A percentile compares a stretch with the other conserved stretches of the same genome.
Evolutionary conservation across 37 sponge, comb jelly and placozoan species (phyloP).

Genomic region (Ianthella basta): DNA sequence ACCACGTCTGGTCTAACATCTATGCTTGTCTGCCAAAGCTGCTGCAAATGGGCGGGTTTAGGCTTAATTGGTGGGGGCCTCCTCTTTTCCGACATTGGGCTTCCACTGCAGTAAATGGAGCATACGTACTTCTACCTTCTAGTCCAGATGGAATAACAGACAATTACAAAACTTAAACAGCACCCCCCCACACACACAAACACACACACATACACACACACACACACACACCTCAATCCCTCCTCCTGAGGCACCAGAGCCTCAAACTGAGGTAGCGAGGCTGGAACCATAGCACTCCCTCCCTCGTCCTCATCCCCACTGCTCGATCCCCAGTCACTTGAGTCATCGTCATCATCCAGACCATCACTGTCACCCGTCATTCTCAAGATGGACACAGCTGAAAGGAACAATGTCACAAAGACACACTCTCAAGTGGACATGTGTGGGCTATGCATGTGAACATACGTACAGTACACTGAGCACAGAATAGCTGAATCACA

Average conservation of each 20-base stretch:
- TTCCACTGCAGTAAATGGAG: background rate
- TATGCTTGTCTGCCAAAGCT: background rate
- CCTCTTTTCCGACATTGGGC: background rate
- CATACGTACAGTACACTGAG: too few relatives aligned
- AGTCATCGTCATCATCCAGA: background rate
- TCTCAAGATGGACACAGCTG: too few relatives aligned
- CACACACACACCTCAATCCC: background rate
- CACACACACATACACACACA: too few relatives aligned
- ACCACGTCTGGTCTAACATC: background rate
- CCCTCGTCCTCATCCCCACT: background rate
- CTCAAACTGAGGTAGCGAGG: background rate
- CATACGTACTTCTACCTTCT: too few relatives aligned
- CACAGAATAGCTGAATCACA: too few relatives aligned
- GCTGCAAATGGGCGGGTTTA: background rate
- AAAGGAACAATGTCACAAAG: too few relatives aligned
- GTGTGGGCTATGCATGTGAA: too few relatives aligned
- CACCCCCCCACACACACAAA: too few relatives aligned
- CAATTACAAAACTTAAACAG: background rate
- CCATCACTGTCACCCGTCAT: background rate
- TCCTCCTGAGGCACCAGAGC: background rate
- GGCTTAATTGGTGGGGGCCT: conserved; percentile 20
- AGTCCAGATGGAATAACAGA: too few relatives aligned
- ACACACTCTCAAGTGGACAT: too few relatives aligned
- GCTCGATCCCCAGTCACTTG: conserved; percentile 27
- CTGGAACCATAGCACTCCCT: too few relatives aligned